These are phyloP conservation scores for Heliconius aoede DNA, from an alignment of 2,888 invertebrate genomes.

Conservation along the genomic window DNA sequence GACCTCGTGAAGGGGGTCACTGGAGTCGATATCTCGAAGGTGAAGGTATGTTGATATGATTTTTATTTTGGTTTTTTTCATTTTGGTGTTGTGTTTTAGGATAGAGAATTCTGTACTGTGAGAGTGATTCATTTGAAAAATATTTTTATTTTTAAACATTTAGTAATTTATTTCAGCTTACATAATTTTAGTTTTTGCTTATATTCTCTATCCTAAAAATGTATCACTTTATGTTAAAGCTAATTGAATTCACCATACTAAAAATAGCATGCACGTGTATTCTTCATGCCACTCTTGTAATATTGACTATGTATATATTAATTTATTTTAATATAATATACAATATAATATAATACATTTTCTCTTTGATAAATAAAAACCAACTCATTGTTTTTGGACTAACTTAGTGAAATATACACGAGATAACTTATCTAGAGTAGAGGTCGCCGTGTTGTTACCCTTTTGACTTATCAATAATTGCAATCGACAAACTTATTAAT, in stretches of 20 bases:
- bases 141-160: not conserved
- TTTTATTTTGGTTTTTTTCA: not conserved
- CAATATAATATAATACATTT: no score
- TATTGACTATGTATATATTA: no score
- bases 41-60: slow-evolving; percentile 59
- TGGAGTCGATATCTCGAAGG: slow-evolving; percentile 96
- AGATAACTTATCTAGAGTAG: slow-evolving; percentile 26
- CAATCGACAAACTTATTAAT: not conserved
- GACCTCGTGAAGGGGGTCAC: slow-evolving; percentile 95
- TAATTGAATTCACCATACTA: not conserved
- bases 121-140: no score
- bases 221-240: not conserved
- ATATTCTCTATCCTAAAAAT: not conserved
- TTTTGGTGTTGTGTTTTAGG: not conserved
- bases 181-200: not conserved
- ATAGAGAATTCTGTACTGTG: no score
- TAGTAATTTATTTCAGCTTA: not conserved
- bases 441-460: slow-evolving; percentile 31
- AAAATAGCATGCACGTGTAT: slow-evolving; percentile 1
- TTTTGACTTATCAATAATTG: slow-evolving; percentile 30
- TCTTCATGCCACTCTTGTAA: not conserved
- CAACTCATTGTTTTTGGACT: slow-evolving; percentile 10
- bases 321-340: no score
- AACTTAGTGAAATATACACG: not conserved
- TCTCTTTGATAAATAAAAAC: slow-evolving; percentile 13